Base-by-base conservation (phyloP, 2,888 invertebrate genomes). In the Melinopterus prodromus region DNA sequence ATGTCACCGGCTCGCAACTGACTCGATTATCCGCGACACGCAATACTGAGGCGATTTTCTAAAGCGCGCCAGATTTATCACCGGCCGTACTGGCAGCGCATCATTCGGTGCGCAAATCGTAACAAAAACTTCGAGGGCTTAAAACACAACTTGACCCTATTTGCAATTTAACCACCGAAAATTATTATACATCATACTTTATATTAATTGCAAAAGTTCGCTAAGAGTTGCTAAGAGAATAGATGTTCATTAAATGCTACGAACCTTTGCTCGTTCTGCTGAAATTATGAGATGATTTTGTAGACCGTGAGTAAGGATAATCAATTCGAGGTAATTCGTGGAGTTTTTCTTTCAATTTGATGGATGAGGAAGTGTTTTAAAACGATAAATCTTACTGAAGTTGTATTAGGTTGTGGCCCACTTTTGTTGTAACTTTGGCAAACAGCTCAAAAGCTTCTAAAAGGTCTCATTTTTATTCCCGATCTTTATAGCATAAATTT, bases 21-120 rank as follows among this genome's bases (percentile, higher is more conserved):
- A 53, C 53, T 53, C 53, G 53, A 53, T 53, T 53, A 53, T 53
- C 53, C 53, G 53, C 53, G 53, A 53, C 53, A 53, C 53, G 53
- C 53, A 53, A 53, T 53, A 53, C 53, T 53, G 53, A 53, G 53
- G 53, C 53, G 53, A 7, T 53, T 53, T 53, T 53, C 53, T 53
- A 53, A 53, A 53, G 53, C 53, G 53, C 53, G 53, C 53, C 53
- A 53, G 53, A 53, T 53, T 53, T 53, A 53, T 53, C 53, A 53
- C 53, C 12, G 9, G 53, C 53, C 12, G 53, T 1, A 26, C 26
- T 26, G 26, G 26, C 26, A 53, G 53, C 53, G 53, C 53, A 53
- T 53, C 53, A 53, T 53, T 53, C 12, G 9, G 53, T 12, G 53
- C 53, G 53, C 53, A 53, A 53, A 53, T 53, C 7, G 53, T 53